Conservation (phyloP, 53 echinoderm and acorn worm genomes). For the Echinarachnius parma region DNA sequence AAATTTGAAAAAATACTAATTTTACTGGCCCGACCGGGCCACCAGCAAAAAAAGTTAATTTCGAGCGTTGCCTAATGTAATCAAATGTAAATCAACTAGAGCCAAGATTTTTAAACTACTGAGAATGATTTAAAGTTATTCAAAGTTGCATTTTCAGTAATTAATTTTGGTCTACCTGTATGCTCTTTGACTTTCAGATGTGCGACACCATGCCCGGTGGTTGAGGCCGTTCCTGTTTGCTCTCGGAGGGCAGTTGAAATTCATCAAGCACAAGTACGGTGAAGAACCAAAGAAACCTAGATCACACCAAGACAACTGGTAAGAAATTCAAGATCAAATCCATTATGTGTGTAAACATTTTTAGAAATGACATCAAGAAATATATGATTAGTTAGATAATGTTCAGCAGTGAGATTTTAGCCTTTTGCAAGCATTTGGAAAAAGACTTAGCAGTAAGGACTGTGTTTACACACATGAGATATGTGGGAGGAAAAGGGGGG, state of each 20-base stretch:
- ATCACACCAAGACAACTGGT: constrained; percentile 93
- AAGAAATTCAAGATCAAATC: too few relatives aligned
- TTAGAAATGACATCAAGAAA: too few relatives aligned
- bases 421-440: constrained; percentile 78
- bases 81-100: too few relatives aligned
- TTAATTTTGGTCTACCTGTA: background rate
- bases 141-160: too few relatives aligned
- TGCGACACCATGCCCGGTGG: constrained; percentile 82
- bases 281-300: constrained; percentile 75
- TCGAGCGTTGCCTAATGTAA: too few relatives aligned
- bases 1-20: too few relatives aligned
- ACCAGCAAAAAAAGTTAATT: too few relatives aligned
- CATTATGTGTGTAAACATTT: too few relatives aligned
- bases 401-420: constrained; percentile 86
- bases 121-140: too few relatives aligned
- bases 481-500: constrained; percentile 54
- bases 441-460: constrained; percentile 76
- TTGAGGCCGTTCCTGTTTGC: constrained; percentile 78
- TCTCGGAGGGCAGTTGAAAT: constrained; percentile 59
- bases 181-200: constrained; percentile 42
- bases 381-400: too few relatives aligned
- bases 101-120: too few relatives aligned
- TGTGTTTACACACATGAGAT: constrained; percentile 70
- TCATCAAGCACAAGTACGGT: constrained; percentile 65
- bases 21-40: too few relatives aligned